Conservation (phyloP, 2,113 vertebrate genomes). For the Trachemys scripta region DNA sequence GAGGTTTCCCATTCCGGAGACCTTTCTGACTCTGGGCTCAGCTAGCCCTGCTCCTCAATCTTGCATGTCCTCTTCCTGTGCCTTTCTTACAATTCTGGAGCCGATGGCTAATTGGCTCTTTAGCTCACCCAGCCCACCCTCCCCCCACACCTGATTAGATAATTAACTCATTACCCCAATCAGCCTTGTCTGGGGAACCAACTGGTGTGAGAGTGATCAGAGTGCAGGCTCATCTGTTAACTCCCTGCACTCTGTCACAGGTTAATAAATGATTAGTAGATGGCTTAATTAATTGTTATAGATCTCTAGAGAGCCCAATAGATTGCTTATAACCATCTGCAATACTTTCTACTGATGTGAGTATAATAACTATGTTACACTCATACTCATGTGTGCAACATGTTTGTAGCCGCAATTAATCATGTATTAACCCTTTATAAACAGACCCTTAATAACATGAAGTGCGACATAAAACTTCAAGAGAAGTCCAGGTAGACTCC, state of each 20-base stretch:
- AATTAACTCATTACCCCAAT: background rate
- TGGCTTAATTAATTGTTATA: rapidly evolving
- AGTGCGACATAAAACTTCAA: background rate
- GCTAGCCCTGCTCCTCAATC: background rate
- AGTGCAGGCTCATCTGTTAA: background rate
- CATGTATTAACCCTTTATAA: background rate
- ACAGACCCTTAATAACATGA: background rate
- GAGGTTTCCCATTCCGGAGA: background rate
- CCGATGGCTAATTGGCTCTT: background rate
- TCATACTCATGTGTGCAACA: background rate
- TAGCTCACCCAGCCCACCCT: background rate
- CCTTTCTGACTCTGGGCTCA: background rate
- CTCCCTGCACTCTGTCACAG: background rate
- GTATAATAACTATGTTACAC: background rate
- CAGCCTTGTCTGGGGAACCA: background rate
- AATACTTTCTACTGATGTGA: rapidly evolving
- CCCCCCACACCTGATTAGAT: background rate
- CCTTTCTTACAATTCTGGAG: background rate
- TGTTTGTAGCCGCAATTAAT: background rate
- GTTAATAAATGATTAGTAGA: rapidly evolving
- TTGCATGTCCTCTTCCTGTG: background rate
- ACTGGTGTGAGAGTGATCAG: background rate
- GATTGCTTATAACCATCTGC: rapidly evolving
- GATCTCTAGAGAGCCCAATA: rapidly evolving
- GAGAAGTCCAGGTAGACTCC: background rate